Evolutionary conservation across 2,888 invertebrate genomes (phyloP).

Genomic region (Hydroisotoma schaefferi): DNA sequence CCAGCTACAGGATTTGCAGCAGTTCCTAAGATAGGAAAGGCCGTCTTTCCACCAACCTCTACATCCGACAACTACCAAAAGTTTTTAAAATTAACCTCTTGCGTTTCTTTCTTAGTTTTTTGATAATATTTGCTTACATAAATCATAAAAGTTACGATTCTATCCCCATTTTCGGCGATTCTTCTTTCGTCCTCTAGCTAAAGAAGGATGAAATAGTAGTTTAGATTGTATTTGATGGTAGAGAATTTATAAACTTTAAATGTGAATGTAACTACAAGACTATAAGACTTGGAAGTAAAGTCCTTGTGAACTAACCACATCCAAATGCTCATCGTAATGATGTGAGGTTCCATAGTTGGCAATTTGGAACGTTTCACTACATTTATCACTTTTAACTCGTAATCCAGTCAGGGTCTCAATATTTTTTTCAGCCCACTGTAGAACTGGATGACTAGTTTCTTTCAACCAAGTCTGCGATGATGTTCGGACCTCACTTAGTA

Average conservation of each 20-base stretch:
- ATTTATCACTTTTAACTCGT: neutral
- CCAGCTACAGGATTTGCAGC: conserved; percentile 32
- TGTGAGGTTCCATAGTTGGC: conserved; percentile 29
- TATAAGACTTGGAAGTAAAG: too few species aligned
- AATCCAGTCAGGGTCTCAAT: conserved; percentile 26
- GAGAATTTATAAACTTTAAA: too few species aligned
- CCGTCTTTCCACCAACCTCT: conserved; percentile 24
- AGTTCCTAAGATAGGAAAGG: conserved; percentile 25
- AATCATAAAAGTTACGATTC: conserved; percentile 22
- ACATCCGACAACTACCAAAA: conserved; percentile 17
- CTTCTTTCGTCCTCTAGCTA: conserved; percentile 11
- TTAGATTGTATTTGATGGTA: too few species aligned
- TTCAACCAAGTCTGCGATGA: conserved; percentile 24
- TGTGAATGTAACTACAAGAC: too few species aligned
- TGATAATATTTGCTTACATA: conserved; percentile 12
- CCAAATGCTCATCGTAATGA: conserved; percentile 32
- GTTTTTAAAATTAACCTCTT: neutral
- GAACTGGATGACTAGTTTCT: neutral
- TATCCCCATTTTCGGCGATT: conserved; percentile 11
- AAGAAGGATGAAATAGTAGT: too few species aligned
- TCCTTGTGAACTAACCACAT: conserved; percentile 29
- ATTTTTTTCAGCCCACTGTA: neutral
- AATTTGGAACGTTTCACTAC: conserved; percentile 22
- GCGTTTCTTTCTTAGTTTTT: neutral
- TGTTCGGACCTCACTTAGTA: conserved; percentile 6